These are phyloP conservation scores for Dissostichus mawsoni DNA, from an alignment of 2,113 vertebrate genomes.

Conservation along the genomic window DNA sequence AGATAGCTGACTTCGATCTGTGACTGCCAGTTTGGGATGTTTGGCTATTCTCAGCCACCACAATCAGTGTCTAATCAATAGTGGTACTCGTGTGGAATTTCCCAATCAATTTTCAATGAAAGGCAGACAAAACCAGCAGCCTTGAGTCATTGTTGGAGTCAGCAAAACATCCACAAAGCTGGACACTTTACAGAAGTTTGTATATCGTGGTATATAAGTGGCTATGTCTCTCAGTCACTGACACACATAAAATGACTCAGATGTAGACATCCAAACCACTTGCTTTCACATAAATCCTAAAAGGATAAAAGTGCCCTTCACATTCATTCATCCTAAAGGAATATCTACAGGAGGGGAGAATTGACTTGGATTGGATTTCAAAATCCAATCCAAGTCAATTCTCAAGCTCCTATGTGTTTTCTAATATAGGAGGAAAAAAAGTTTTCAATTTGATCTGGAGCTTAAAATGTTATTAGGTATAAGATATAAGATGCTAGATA, in stretches of 20 bases:
- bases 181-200: conserved; percentile 7
- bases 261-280: background rate
- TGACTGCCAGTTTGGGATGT: conserved; percentile 30
- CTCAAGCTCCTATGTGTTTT: too few species aligned
- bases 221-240: background rate
- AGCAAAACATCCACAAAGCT: background rate
- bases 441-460: too few species aligned
- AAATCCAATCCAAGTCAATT: background rate
- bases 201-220: conserved; percentile 14
- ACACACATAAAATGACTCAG: background rate
- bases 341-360: background rate
- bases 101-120: conserved; percentile 74
- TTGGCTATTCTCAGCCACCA: conserved; percentile 57
- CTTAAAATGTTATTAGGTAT: background rate
- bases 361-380: background rate
- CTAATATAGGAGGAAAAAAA: too few species aligned
- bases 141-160: conserved; percentile 52
- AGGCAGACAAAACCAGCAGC: conserved; percentile 60
- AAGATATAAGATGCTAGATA: too few species aligned
- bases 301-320: background rate
- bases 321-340: background rate
- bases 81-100: conserved; percentile 65
- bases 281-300: background rate
- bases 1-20: conserved; percentile 67
- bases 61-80: conserved; percentile 71